Evolutionary conservation across 2,113 vertebrate species (phyloP).

Genomic region (Megaceryle maxima): DNA sequence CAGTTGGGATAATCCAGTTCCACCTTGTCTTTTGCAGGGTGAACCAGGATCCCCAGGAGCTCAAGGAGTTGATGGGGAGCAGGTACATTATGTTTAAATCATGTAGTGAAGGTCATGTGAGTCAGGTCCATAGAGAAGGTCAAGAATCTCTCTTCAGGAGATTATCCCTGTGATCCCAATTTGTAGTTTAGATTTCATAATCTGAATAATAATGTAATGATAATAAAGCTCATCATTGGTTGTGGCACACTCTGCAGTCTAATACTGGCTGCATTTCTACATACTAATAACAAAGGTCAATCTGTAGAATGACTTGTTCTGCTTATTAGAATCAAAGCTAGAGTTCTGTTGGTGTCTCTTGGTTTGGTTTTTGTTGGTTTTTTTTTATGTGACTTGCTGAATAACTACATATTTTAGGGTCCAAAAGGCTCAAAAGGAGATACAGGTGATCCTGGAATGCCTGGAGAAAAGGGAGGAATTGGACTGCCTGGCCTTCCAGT

Average conservation of each 20-base stretch:
- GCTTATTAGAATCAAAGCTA: not conserved
- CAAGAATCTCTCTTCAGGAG: not conserved
- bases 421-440: conserved; percentile 96
- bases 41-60: conserved; percentile 88
- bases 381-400: not conserved
- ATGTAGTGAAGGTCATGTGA: not conserved
- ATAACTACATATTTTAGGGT: conserved; percentile 77
- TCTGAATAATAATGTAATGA: not conserved
- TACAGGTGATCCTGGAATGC: conserved; percentile 86
- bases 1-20: not conserved
- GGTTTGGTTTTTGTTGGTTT: too few relatives aligned
- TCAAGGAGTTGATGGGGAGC: conserved; percentile 90
- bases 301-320: not conserved
- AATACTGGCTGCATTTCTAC: not conserved
- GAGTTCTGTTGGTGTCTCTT: not conserved
- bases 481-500: conserved; percentile 93
- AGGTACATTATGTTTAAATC: conserved; percentile 74
- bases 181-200: not conserved
- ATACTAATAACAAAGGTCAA: not conserved
- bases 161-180: not conserved
- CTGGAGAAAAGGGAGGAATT: conserved; percentile 91
- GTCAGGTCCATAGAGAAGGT: not conserved
- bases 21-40: conserved; percentile 80
- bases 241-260: not conserved
- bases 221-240: not conserved